Evolutionary conservation across 2,888 invertebrate species (phyloP).

Genomic region (Apeira syringaria): DNA sequence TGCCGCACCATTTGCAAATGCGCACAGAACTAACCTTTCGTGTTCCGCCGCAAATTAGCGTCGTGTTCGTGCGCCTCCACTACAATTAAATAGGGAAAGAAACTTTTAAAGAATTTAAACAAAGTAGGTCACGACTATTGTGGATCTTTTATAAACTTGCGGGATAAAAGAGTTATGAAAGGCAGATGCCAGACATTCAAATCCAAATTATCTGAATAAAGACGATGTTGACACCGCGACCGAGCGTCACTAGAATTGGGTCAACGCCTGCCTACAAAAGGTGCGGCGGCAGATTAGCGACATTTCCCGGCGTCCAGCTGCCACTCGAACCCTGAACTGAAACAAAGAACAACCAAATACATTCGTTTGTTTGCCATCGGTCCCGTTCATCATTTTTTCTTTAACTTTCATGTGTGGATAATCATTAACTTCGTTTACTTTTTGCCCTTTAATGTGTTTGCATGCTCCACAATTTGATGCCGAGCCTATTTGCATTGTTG

Average conservation of each 20-base stretch:
- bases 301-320: constrained; percentile 74
- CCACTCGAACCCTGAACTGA: constrained; percentile 63
- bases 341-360: constrained; percentile 76
- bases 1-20: constrained; percentile 70
- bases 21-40: constrained; percentile 57
- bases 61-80: constrained; percentile 46
- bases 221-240: constrained; percentile 61
- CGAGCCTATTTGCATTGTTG: constrained; percentile 78
- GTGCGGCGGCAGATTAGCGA: constrained; percentile 79
- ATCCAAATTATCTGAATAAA: constrained; percentile 55
- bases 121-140: constrained; percentile 25
- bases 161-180: constrained; percentile 20
- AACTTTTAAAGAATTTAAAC: constrained; percentile 16
- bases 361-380: constrained; percentile 70
- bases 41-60: constrained; percentile 58
- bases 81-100: constrained; percentile 45
- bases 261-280: constrained; percentile 80
- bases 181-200: constrained; percentile 37
- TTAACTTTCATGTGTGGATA: constrained; percentile 64
- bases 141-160: constrained; percentile 10
- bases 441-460: constrained; percentile 78
- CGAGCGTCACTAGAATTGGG: constrained; percentile 74
- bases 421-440: constrained; percentile 74
- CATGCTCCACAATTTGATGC: constrained; percentile 77
- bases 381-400: constrained; percentile 54